These are phyloP conservation scores for Saccostrea cuccullata DNA, from an alignment of 1,140 invertebrate species.

Conservation along the genomic window DNA sequence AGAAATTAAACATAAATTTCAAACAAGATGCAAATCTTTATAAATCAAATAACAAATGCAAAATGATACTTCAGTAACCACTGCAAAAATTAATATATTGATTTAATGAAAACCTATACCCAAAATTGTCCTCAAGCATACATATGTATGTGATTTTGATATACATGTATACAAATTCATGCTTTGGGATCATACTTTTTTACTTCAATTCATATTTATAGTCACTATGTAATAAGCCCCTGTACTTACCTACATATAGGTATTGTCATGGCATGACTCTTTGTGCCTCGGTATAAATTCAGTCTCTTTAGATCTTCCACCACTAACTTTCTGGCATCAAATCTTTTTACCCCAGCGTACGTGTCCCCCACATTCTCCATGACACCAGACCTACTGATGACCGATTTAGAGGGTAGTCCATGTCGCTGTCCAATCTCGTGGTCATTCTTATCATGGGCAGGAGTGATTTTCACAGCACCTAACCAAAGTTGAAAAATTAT, in stretches of 20 bases:
- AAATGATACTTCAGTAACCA: background rate
- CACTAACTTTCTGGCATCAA: slow-evolving; percentile 91
- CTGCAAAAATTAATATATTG: too few relatives aligned
- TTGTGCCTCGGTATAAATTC: slow-evolving; percentile 89
- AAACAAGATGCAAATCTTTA: background rate
- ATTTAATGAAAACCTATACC: too few relatives aligned
- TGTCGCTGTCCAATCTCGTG: slow-evolving; percentile 96
- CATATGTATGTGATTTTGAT: too few relatives aligned
- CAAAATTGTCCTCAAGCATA: too few relatives aligned
- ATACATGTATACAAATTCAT: too few relatives aligned
- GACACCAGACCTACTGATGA: slow-evolving; percentile 36
- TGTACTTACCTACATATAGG: slow-evolving; percentile 89
- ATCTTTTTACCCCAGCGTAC: slow-evolving; percentile 92
- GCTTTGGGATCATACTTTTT: too few relatives aligned
- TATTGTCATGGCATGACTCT: slow-evolving; percentile 96
- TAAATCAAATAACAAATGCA: background rate
- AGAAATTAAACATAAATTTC: background rate
- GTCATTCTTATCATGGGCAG: slow-evolving; percentile 97
- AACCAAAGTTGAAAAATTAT: background rate
- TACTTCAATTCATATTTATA: too few relatives aligned
- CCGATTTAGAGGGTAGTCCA: slow-evolving; percentile 81
- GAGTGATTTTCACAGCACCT: slow-evolving; percentile 99
- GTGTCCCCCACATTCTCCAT: slow-evolving; percentile 58
- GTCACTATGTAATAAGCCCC: too few relatives aligned
- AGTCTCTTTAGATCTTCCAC: slow-evolving; percentile 86